phyloP scores from a whole-genome alignment of 1,140 invertebrate species.

The Halesus radiatus region DNA sequence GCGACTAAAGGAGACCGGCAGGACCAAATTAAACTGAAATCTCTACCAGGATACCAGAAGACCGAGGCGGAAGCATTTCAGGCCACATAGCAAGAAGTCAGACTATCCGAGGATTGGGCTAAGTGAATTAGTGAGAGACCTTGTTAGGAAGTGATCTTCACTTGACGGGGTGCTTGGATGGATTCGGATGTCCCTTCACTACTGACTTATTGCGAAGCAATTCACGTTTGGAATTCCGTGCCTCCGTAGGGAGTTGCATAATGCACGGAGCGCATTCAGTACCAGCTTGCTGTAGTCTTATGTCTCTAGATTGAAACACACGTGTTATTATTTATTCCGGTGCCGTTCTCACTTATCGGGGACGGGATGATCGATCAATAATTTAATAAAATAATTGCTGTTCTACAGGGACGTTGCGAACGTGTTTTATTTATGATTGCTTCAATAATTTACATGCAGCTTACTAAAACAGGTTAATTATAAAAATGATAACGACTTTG shows the following conservation, averaged over 20 bases:
- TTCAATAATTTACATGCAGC: too few species aligned
- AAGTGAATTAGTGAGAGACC: background rate
- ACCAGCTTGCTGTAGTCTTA: background rate
- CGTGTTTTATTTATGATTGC: too few species aligned
- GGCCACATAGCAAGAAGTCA: background rate
- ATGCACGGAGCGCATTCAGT: conserved; percentile 1
- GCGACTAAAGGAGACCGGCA: conserved; percentile 11
- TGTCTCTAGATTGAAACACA: conserved; percentile 1
- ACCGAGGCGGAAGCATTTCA: background rate
- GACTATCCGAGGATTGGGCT: too few species aligned
- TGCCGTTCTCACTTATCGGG: conserved; percentile 4
- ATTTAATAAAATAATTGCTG: too few species aligned
- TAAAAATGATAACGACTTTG: too few species aligned
- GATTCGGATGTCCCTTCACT: conserved; percentile 12
- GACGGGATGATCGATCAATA: background rate
- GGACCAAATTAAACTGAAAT: conserved; percentile 29
- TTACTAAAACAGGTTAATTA: too few species aligned
- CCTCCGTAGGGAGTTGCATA: conserved; percentile 13
- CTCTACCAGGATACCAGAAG: background rate
- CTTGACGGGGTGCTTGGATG: background rate
- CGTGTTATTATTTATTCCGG: background rate
- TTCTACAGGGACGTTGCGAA: too few species aligned
- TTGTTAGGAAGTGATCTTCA: background rate
- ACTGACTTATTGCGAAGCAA: conserved; percentile 20
- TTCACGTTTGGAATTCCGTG: conserved; percentile 20